These are phyloP conservation scores for Octomys mimax DNA, from an alignment of 2,797 vertebrate genomes.

Conservation along the genomic window DNA sequence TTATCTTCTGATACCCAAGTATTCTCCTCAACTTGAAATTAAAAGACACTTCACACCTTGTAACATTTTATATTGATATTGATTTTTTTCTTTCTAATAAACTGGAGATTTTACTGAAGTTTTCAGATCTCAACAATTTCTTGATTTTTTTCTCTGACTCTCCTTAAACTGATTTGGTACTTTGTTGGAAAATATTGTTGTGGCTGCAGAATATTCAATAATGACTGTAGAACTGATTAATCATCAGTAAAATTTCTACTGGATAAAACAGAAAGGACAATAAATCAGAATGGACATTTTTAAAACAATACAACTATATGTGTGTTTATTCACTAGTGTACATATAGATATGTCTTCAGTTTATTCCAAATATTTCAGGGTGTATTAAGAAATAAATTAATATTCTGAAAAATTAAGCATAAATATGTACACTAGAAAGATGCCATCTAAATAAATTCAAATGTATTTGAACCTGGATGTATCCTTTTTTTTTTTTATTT, in stretches of 20 bases:
- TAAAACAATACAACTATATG: not conserved
- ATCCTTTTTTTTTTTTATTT: too few species aligned
- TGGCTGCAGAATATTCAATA: not conserved
- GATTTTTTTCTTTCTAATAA: conserved; percentile 57
- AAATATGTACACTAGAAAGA: not conserved
- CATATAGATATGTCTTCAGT: not conserved
- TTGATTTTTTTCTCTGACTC: not conserved
- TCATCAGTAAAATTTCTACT: not conserved
- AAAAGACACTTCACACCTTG: not conserved
- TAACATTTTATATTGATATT: conserved; percentile 7
- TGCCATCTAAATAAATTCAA: not conserved
- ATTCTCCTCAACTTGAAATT: conserved; percentile 37
- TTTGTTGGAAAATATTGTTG: conserved; percentile 31
- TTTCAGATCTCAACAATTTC: conserved; percentile 29
- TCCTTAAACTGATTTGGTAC: conserved; percentile 29
- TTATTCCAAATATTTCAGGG: conserved; percentile 8
- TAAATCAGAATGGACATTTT: not conserved
- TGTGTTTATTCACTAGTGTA: not conserved
- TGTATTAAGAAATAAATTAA: not conserved
- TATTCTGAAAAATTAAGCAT: conserved; percentile 31
- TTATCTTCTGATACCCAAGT: not conserved
- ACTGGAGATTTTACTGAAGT: not conserved
- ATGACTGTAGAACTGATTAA: not conserved
- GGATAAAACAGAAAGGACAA: not conserved
- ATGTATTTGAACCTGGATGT: not conserved